Evolutionary conservation across 2,797 vertebrate species (phyloP).

Genomic region (Sandelia bainsii): DNA sequence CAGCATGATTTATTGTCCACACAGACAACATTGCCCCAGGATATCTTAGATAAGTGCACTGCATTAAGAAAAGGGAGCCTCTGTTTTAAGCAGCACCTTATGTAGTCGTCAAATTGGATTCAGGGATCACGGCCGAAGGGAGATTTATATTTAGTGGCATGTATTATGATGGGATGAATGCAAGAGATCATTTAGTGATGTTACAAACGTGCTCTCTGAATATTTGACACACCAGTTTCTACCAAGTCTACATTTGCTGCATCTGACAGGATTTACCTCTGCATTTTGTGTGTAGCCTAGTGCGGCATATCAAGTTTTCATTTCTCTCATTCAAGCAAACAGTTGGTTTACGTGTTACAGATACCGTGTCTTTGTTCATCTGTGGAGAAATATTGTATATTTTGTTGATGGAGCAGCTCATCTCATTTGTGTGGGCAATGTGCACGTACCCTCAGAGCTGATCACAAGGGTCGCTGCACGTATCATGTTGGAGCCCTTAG

Average conservation of each 20-base stretch:
- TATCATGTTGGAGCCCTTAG: neutral
- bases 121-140: conserved; percentile 33
- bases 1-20: conserved; percentile 78
- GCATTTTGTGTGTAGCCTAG: neutral
- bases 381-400: neutral
- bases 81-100: conserved; percentile 58
- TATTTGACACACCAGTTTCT: conserved; percentile 14
- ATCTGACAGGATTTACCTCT: neutral
- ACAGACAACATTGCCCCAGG: conserved; percentile 71
- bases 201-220: conserved; percentile 16
- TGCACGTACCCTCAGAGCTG: neutral
- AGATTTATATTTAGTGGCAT: conserved; percentile 53
- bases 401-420: no score
- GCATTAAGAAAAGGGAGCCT: conserved; percentile 66
- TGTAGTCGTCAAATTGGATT: conserved; percentile 54
- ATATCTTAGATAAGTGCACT: conserved; percentile 69
- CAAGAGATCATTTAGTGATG: conserved; percentile 17
- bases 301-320: neutral
- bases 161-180: conserved; percentile 59
- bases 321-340: neutral
- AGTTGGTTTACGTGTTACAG: neutral
- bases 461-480: neutral
- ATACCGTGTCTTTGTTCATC: neutral
- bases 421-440: neutral
- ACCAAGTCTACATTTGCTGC: neutral